These are phyloP conservation scores for Mungos mungo DNA, from an alignment of 2,113 vertebrate species.

Conservation along the genomic window DNA sequence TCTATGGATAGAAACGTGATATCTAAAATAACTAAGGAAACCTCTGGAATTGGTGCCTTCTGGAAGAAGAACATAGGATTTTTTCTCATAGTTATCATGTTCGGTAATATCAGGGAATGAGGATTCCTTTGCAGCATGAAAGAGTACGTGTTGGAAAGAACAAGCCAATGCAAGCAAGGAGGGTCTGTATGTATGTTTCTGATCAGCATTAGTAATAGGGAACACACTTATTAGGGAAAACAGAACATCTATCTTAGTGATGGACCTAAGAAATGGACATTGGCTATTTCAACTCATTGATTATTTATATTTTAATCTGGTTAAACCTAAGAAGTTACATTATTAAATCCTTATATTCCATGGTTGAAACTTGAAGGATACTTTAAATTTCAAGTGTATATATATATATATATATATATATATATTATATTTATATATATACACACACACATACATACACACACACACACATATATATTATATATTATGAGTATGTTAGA, in stretches of 20 bases:
- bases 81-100: background rate
- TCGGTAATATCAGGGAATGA: background rate
- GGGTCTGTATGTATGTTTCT: background rate
- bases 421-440: background rate
- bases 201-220: background rate
- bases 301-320: background rate
- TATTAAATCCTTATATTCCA: background rate
- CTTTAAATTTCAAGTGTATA: background rate
- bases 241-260: background rate
- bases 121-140: background rate
- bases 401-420: background rate
- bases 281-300: background rate
- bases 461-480: no score
- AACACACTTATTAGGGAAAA: background rate
- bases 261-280: background rate
- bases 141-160: background rate
- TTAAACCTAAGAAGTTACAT: background rate
- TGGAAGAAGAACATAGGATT: background rate
- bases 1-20: background rate
- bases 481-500: background rate
- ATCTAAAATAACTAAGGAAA: background rate
- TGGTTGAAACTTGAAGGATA: background rate
- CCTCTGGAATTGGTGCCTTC: background rate
- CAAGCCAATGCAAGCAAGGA: background rate
- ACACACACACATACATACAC: no score